Percentiles rank a stretch among this genome's conserved stretches.
Evolutionary conservation across 2,113 vertebrate species (phyloP).

Genomic region (Peromyscus californicus): DNA sequence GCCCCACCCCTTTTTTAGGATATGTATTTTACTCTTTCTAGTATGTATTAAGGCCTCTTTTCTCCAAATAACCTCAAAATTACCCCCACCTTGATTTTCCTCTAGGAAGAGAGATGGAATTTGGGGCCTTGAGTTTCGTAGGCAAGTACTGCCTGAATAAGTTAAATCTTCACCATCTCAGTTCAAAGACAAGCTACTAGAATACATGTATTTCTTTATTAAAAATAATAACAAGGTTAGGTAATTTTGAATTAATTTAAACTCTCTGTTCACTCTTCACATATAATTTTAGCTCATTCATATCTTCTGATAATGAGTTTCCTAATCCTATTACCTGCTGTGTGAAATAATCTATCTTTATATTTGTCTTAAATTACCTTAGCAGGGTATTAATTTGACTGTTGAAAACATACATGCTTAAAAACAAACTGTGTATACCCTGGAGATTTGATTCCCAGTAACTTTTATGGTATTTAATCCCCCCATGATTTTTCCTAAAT

Average conservation of each 20-base stretch:
- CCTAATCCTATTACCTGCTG: background rate
- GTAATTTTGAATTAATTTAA: conserved; percentile 1
- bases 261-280: background rate
- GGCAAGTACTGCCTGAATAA: background rate
- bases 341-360: background rate
- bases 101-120: background rate
- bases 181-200: background rate
- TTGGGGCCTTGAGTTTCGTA: background rate
- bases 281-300: background rate
- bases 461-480: background rate
- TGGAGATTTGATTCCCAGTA: background rate
- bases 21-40: background rate
- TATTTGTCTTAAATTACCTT: background rate
- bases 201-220: background rate
- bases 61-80: background rate
- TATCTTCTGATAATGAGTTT: background rate
- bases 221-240: background rate
- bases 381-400: background rate
- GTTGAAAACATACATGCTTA: background rate
- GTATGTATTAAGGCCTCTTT: background rate
- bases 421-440: background rate
- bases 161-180: background rate
- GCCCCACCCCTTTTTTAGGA: background rate
- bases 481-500: background rate
- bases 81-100: rapidly evolving